A percentile compares a stretch with the other conserved stretches of the same genome.
Conservation (phyloP, 2,888 invertebrate species). For the Serrognathus titanus region DNA sequence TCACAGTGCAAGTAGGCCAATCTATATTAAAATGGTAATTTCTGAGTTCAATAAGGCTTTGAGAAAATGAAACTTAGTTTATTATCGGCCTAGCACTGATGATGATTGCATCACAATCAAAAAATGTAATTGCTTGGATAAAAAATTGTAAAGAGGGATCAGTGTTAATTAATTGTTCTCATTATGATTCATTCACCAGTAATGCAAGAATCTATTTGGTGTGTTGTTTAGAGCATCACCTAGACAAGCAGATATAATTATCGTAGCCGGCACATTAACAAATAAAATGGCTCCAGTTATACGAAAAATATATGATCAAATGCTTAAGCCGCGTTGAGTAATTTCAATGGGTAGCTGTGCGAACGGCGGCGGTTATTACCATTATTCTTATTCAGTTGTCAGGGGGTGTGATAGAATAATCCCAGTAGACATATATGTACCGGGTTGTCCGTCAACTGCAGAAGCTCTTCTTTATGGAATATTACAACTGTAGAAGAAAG, state of each 20-base stretch:
- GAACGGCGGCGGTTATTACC: constrained; percentile 99
- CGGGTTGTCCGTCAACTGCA: constrained; percentile 97
- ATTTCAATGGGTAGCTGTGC: constrained; percentile 99
- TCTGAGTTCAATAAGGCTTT: constrained; percentile 66
- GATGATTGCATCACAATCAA: too few species aligned
- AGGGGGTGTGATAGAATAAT: constrained; percentile 97
- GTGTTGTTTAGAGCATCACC: constrained; percentile 98
- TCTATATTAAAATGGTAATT: too few species aligned
- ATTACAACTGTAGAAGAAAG: constrained; percentile 95
- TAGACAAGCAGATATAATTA: constrained; percentile 94
- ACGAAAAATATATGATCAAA: constrained; percentile 95
- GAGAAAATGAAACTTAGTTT: constrained; percentile 99
- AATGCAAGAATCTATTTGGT: constrained; percentile 94
- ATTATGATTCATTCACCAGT: constrained; percentile 98
- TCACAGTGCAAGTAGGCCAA: too few species aligned
- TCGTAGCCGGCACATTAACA: constrained; percentile 97
- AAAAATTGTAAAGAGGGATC: constrained; percentile 99
- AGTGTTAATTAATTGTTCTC: constrained; percentile 99
- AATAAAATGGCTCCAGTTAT: constrained; percentile 99
- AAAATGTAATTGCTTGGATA: constrained; percentile 92
- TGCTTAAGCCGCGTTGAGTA: constrained; percentile 97
- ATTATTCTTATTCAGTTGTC: constrained; percentile 98
- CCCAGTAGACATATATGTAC: constrained; percentile 98
- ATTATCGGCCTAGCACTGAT: constrained; percentile 92
- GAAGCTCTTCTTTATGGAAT: constrained; percentile 96